Evolutionary conservation across 1,140 invertebrate species (phyloP), one percentile per base, ranked within the genome.

Genomic region (Agrypnia vestita): DNA sequence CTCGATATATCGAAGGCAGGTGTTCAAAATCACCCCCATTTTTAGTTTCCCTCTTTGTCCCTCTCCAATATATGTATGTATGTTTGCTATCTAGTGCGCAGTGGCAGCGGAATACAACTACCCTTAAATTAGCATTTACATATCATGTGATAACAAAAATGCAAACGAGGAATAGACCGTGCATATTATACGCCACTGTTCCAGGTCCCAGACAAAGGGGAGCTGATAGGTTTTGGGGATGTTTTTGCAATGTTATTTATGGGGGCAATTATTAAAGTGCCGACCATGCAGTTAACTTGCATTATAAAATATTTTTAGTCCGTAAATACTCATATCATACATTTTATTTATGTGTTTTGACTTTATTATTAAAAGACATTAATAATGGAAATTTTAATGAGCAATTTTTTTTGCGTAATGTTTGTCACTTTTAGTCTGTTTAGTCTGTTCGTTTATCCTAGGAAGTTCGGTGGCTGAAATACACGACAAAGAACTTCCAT

Each of bases 41-140:
- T 21, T 19, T 49, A 17, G 19, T 21, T 25, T 51, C 67, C 67
- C 67, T 51, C 59, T 0, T 71, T 67, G 25, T 51, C 67, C 49
- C 46, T 71, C 4, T 10, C 46, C 13, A 44, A 17, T 46, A 21
- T 74, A 56, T 55, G 71, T 73, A 17, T 46, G 13, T 74, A 56
- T 55, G 71, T 73, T 71, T 53, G 46, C 56, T 62, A 76, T 64
- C 56, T 55, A 64, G 62, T 76, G 43, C 56, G 47, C 74, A 76
- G 55, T 49, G 21, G 74, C 51, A 53, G 61, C 25, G 61, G 21
- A 25, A n/a, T 10, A n/a, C 10, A 35, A 25, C 61, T 13, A 53
- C 67, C 47, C 67, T 51, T 25, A 51, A 74, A 74, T 74, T 76
- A 62, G 59, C 17, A 61, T 62, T 62, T 76, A 46, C 74, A 76